Percentiles rank a stretch among this genome's conserved stretches.
phyloP scores from a whole-genome alignment of 2,888 invertebrate species.

The Hartigia nigra region DNA sequence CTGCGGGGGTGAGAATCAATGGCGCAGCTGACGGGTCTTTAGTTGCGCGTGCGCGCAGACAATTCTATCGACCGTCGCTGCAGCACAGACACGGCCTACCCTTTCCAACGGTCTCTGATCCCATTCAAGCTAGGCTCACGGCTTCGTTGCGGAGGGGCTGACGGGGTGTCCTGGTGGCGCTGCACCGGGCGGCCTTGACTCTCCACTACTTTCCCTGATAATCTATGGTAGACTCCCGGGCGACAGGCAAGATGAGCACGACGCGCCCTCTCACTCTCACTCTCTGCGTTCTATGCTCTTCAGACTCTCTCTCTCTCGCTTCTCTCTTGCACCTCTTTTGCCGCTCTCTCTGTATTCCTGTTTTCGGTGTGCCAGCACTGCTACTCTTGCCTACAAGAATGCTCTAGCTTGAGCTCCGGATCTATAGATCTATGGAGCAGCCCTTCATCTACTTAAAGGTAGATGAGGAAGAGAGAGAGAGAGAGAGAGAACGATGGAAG shows the following conservation, averaged over 20 bases:
- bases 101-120: constrained; percentile 47
- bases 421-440: not conserved
- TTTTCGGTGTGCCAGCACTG: not conserved
- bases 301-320: constrained; percentile 7
- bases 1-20: constrained; percentile 59
- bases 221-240: constrained; percentile 53
- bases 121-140: constrained; percentile 23
- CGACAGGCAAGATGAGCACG: constrained; percentile 30
- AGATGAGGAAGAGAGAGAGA: not conserved
- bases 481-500: constrained; percentile 10
- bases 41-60: constrained; percentile 63
- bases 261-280: not conserved
- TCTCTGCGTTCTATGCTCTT: constrained; percentile 16
- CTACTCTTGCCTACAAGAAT: not conserved
- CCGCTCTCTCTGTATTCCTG: not conserved
- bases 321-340: constrained; percentile 4
- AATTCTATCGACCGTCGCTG: constrained; percentile 64
- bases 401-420: not conserved
- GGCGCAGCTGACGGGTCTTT: constrained; percentile 63
- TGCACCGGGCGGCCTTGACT: constrained; percentile 31
- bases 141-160: constrained; percentile 10
- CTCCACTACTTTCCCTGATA: constrained; percentile 54
- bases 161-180: constrained; percentile 25
- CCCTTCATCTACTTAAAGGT: not conserved
- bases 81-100: constrained; percentile 61